Conservation (phyloP, 2,113 vertebrate species). For the Aythya baeri region DNA sequence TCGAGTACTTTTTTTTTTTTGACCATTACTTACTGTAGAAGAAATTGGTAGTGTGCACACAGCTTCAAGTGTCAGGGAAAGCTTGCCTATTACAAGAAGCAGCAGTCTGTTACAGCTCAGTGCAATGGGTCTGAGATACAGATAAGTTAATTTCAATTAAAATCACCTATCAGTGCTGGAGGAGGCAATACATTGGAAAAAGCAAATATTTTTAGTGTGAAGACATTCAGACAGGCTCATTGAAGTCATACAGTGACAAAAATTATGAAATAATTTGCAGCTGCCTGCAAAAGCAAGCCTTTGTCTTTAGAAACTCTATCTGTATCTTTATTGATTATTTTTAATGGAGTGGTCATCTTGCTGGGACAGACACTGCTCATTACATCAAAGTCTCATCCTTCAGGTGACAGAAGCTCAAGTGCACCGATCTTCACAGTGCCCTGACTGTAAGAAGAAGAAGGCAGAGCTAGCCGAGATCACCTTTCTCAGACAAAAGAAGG, state of each 20-base stretch:
- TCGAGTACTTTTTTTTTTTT: not conserved
- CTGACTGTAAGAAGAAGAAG: slow-evolving; percentile 61
- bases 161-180: not conserved
- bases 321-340: not conserved
- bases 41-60: not conserved
- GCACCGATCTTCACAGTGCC: slow-evolving; percentile 59
- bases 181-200: not conserved
- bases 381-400: not conserved
- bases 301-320: not conserved
- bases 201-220: not conserved
- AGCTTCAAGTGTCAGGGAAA: not conserved
- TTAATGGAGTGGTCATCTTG: not conserved
- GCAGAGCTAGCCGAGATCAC: slow-evolving; percentile 70
- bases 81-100: not conserved
- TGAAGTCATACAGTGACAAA: not conserved
- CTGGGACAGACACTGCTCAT: not conserved
- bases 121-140: not conserved
- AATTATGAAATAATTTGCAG: not conserved
- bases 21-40: not conserved
- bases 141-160: too few species aligned
- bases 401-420: slow-evolving; percentile 68
- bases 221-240: not conserved
- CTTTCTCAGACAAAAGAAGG: slow-evolving; percentile 77
- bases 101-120: not conserved
- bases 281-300: not conserved